These are phyloP conservation scores for Tragelaphus buxtoni DNA, from an alignment of 2,113 vertebrate genomes.

Conservation along the genomic window DNA sequence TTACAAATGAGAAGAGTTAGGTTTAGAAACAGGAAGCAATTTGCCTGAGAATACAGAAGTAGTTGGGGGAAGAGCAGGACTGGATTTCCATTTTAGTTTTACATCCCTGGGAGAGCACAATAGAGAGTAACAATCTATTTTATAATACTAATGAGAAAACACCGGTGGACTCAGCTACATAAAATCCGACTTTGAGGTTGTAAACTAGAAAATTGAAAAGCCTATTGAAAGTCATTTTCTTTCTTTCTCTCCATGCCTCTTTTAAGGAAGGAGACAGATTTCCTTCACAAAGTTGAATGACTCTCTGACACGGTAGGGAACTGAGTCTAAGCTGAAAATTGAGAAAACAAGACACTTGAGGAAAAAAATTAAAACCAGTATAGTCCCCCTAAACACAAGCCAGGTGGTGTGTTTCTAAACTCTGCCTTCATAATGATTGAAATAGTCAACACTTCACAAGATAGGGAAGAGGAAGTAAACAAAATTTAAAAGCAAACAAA, in stretches of 20 bases:
- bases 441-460: neutral
- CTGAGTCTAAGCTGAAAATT: neutral
- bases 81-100: neutral
- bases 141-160: neutral
- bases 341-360: neutral
- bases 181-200: neutral
- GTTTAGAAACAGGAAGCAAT: neutral
- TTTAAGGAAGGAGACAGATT: neutral
- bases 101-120: neutral
- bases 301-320: slow-evolving; percentile 5
- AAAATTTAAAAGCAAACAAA: neutral
- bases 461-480: neutral
- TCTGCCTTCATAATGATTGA: neutral
- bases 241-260: neutral
- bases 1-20: slow-evolving; percentile 9
- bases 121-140: neutral
- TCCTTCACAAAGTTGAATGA: neutral
- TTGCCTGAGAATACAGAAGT: neutral
- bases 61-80: neutral
- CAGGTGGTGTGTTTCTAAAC: neutral
- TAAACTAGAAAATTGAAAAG: neutral
- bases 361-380: neutral
- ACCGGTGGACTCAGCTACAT: neutral
- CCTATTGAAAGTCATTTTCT: neutral
- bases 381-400: neutral